Conservation (phyloP, 2,797 vertebrate species). For the Halcyon smyrnensis region DNA sequence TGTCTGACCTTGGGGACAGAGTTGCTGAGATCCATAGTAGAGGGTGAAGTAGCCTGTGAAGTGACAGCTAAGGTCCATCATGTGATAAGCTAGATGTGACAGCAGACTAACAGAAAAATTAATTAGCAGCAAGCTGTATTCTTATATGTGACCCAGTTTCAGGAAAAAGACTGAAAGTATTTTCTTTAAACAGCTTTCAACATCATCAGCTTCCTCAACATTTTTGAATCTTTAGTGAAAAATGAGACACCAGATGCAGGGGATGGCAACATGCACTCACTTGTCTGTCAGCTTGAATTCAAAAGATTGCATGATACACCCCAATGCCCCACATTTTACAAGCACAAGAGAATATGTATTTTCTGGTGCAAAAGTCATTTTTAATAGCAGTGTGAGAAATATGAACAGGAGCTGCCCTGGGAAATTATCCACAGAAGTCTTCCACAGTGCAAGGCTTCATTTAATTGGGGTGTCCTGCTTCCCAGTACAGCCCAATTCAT, state of each 20-base stretch:
- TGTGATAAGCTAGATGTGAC: neutral
- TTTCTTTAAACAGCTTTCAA: conserved; percentile 6
- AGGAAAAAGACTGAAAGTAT: neutral
- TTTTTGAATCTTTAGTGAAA: neutral
- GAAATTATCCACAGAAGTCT: neutral
- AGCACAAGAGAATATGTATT: neutral
- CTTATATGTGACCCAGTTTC: neutral
- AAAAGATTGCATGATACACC: neutral
- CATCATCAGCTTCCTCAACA: neutral
- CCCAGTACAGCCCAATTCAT: neutral
- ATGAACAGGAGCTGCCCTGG: neutral
- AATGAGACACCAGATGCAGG: neutral
- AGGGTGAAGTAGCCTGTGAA: neutral
- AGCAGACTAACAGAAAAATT: conserved; percentile 32
- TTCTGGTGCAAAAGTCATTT: neutral
- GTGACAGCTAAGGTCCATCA: neutral
- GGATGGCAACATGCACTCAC: neutral
- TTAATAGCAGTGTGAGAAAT: neutral
- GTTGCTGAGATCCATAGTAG: neutral
- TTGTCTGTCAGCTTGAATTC: neutral
- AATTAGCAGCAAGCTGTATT: conserved; percentile 25
- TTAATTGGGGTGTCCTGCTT: neutral
- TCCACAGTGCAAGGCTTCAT: neutral
- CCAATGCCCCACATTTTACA: neutral
- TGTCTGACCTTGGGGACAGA: conserved; percentile 19